Base-by-base conservation (phyloP, 1,140 invertebrate genomes). In the Homarus americanus region DNA sequence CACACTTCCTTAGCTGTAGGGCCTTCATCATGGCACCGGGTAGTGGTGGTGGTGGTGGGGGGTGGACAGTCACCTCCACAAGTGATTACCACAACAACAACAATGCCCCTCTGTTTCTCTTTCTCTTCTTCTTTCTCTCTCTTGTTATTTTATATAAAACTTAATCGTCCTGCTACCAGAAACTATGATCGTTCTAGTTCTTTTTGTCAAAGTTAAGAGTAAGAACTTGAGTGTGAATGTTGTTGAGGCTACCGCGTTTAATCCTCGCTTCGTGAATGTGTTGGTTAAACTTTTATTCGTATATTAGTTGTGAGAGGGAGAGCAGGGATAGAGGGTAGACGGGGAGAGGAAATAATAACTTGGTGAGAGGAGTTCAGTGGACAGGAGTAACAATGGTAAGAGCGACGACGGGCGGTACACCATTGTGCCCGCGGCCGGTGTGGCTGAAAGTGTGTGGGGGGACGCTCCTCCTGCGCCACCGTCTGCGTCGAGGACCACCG, bases 1-100 rank as follows among this genome's bases (percentile, higher is more conserved):
- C 79, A 82, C 79, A 63, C 79, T 82, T 82, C 49, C 49, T 82
- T n/a, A 82, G 49, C 28, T 49, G 28, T 24, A 58, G 28, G 24
- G 32, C 49, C 79, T 28, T 82, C 44, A 58, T 82, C n/a, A 49
- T 82, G 44, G 28, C 63, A 20, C 49, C 53, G 44, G 24, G 41
- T 10, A 44, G 10, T 10, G 49, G 1, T 3, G 20, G n/a, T 40
- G 32, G 24, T 28, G 44, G 34, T 15, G 78, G 10, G 78, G 41
- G 1, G 78, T 7, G 32, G 2, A 15, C 53, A 20, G 53, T 0
- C 12, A 15, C 53, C 53, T 20, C 17, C 10, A 17, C 76, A 20
- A 1, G 41, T 17, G 76, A 32, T 49, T 49, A 49, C 44, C 44
- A 49, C 44, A 49, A 49, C 44, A 7, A n/a, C n/a, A n/a, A n/a